phyloP scores from a whole-genome alignment of 2,888 invertebrate species.

The Scrobipalpa costella region DNA sequence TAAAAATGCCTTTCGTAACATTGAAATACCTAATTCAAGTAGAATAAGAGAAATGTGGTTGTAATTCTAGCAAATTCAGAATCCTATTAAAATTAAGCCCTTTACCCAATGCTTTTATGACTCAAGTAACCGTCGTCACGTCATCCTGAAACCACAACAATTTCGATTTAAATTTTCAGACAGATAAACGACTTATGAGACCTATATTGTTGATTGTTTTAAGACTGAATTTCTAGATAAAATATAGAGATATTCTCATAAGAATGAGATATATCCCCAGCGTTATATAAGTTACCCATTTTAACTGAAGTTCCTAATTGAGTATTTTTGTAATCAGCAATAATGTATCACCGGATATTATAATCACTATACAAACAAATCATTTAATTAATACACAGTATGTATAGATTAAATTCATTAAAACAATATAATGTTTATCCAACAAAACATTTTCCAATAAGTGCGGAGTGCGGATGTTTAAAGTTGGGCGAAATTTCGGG shows the following conservation, averaged over 20 bases:
- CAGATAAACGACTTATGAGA: not conserved
- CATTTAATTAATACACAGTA: no score
- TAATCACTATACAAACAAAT: no score
- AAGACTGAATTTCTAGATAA: no score
- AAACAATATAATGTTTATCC: not conserved
- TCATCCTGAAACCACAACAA: not conserved
- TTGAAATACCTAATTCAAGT: not conserved
- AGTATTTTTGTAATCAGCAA: no score
- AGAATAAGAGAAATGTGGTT: not conserved
- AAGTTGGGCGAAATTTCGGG: not conserved
- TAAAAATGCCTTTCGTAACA: no score
- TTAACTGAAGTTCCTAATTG: no score
- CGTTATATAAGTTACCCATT: no score
- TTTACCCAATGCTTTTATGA: not conserved
- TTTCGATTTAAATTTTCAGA: not conserved
- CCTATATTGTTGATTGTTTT: not conserved
- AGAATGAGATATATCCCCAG: no score
- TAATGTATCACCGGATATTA: no score
- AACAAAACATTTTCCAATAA: conserved; percentile 3
- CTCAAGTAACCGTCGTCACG: not conserved
- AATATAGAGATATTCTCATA: no score
- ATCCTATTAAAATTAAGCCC: not conserved
- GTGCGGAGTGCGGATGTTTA: not conserved
- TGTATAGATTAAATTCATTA: not conserved
- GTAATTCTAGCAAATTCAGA: not conserved